These are phyloP conservation scores for Aethes cnicana DNA, from an alignment of 2,888 invertebrate genomes.

Conservation along the genomic window DNA sequence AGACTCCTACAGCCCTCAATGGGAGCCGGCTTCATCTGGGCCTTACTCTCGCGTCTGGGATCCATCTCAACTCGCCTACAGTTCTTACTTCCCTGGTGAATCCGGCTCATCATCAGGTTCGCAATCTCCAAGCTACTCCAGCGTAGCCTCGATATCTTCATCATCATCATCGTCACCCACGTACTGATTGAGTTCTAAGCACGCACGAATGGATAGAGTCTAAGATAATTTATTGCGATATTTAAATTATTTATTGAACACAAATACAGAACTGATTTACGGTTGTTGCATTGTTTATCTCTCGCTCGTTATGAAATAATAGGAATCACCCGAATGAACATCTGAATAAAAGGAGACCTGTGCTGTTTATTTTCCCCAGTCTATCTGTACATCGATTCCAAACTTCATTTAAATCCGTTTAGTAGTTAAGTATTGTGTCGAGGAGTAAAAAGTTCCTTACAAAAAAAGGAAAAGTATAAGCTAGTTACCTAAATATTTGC, in stretches of 20 bases:
- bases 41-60: constrained; percentile 92
- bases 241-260: constrained; percentile 77
- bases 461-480: too few relatives aligned
- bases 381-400: too few relatives aligned
- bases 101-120: constrained; percentile 81
- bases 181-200: constrained; percentile 59
- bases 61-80: constrained; percentile 86
- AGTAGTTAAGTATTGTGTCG: too few relatives aligned
- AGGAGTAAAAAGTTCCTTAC: too few relatives aligned
- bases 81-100: constrained; percentile 87
- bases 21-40: constrained; percentile 87
- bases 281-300: constrained; percentile 36
- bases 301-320: background rate
- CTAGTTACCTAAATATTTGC: too few relatives aligned
- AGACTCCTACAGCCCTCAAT: constrained; percentile 88
- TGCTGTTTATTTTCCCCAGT: too few relatives aligned
- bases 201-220: constrained; percentile 69
- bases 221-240: constrained; percentile 75
- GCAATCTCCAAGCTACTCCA: constrained; percentile 75
- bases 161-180: constrained; percentile 59
- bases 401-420: too few relatives aligned
- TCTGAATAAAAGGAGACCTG: too few relatives aligned
- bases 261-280: constrained; percentile 69
- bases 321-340: too few relatives aligned
- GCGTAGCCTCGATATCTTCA: constrained; percentile 72